Conservation (phyloP, 2,888 invertebrate species). For the Thymelicus sylvestris region DNA sequence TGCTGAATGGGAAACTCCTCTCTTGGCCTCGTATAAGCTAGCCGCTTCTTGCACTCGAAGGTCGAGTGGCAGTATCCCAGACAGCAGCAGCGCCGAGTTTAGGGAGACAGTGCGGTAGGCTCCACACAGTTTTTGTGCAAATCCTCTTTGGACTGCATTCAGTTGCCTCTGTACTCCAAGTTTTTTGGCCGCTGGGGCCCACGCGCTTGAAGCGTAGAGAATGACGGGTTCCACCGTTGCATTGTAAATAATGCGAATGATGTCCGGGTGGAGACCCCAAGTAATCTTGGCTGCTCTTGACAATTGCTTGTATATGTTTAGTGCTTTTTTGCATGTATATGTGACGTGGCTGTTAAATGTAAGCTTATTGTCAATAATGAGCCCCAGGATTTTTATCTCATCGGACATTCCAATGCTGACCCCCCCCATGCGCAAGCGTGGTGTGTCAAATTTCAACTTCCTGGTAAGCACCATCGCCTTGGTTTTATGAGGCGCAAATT, state of each 20-base stretch:
- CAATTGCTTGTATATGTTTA: conserved; percentile 21
- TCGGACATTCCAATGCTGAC: not conserved
- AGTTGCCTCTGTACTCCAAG: conserved; percentile 15
- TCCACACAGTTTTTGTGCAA: conserved; percentile 32
- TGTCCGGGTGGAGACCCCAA: conserved; percentile 33
- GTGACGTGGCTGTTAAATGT: conserved; percentile 35
- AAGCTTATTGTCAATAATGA: conserved; percentile 36
- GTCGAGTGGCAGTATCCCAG: too few species aligned
- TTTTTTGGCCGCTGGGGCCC: conserved; percentile 2
- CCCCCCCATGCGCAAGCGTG: conserved; percentile 31
- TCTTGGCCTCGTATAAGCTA: too few species aligned
- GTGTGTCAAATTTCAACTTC: conserved; percentile 36
- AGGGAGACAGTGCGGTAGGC: too few species aligned
- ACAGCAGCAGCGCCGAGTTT: too few species aligned
- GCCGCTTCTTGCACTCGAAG: too few species aligned
- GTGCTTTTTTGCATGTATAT: conserved; percentile 31
- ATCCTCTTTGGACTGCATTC: conserved; percentile 25
- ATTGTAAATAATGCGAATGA: conserved; percentile 7
- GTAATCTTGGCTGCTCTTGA: conserved; percentile 20
- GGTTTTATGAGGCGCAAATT: conserved; percentile 37
- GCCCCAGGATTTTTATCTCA: conserved; percentile 38
- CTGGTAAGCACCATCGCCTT: conserved; percentile 34
- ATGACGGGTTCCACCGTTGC: not conserved
- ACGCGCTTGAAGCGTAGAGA: conserved; percentile 4
- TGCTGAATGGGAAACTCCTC: too few species aligned